Percentiles rank a stretch among this genome's conserved stretches.
Evolutionary conservation across 2,888 invertebrate genomes (phyloP).

Genomic region (Cetonia aurata): DNA sequence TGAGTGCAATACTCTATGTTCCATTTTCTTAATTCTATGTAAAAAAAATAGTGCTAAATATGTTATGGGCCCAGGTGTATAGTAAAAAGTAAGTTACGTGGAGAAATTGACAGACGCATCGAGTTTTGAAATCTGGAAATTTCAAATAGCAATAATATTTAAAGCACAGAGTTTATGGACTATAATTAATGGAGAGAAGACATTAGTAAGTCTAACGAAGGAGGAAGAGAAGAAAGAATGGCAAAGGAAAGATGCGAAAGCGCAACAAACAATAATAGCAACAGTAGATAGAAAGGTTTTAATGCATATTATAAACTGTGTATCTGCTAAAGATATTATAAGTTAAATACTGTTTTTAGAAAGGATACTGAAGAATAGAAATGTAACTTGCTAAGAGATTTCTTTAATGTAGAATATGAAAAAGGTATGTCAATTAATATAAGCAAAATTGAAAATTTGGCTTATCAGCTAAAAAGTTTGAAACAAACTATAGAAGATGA

Average conservation of each 20-base stretch:
- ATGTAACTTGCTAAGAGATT: constrained; percentile 45
- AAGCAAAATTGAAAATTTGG: constrained; percentile 46
- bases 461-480: constrained; percentile 39
- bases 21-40: too few species aligned
- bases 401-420: constrained; percentile 44
- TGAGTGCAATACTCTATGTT: too few species aligned
- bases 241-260: constrained; percentile 49
- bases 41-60: too few species aligned
- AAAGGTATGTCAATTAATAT: constrained; percentile 43
- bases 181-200: too few species aligned
- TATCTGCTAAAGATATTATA: constrained; percentile 42
- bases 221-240: constrained; percentile 45
- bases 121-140: constrained; percentile 1
- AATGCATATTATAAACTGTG: constrained; percentile 58
- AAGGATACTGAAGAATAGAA: constrained; percentile 46
- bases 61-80: not conserved
- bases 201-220: too few species aligned
- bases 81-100: not conserved
- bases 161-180: too few species aligned
- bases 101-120: too few species aligned
- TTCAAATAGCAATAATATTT: not conserved
- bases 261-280: constrained; percentile 54
- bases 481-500: too few species aligned
- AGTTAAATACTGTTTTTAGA: constrained; percentile 39
- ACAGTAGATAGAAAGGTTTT: constrained; percentile 49